Conservation (phyloP, 2,888 invertebrate genomes). For the Plebejus melissa region DNA sequence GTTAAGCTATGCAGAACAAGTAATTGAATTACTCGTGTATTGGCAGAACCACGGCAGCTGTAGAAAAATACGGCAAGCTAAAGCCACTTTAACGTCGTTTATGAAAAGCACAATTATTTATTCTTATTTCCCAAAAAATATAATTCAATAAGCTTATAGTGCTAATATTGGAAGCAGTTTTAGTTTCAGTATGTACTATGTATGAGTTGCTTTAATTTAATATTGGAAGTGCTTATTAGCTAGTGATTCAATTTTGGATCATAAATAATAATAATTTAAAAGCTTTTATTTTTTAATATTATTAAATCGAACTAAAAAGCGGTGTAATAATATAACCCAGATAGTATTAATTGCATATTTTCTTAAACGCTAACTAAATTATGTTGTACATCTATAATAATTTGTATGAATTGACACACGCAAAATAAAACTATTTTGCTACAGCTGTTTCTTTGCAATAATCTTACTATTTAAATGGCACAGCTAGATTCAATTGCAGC, state of each 20-base stretch:
- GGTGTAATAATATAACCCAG: neutral
- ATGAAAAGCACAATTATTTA: neutral
- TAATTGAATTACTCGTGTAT: too few species aligned
- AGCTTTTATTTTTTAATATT: neutral
- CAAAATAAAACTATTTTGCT: conserved; percentile 1
- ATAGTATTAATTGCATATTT: neutral
- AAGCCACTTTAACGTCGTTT: neutral
- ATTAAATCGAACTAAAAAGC: neutral
- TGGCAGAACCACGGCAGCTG: neutral
- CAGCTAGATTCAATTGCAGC: neutral
- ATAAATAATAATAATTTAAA: neutral
- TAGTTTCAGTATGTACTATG: neutral
- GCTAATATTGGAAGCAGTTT: neutral
- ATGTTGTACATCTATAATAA: neutral
- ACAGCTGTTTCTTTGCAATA: neutral
- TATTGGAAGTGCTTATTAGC: neutral
- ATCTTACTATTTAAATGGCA: neutral
- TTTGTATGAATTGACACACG: neutral
- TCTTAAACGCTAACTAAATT: neutral
- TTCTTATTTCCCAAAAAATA: neutral
- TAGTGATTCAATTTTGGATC: neutral
- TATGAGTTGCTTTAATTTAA: neutral
- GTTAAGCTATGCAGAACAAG: neutral
- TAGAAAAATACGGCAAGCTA: neutral
- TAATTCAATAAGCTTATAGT: neutral